Evolutionary conservation across 2,888 invertebrate genomes (phyloP).

Genomic region (Agapetus fuscipes): DNA sequence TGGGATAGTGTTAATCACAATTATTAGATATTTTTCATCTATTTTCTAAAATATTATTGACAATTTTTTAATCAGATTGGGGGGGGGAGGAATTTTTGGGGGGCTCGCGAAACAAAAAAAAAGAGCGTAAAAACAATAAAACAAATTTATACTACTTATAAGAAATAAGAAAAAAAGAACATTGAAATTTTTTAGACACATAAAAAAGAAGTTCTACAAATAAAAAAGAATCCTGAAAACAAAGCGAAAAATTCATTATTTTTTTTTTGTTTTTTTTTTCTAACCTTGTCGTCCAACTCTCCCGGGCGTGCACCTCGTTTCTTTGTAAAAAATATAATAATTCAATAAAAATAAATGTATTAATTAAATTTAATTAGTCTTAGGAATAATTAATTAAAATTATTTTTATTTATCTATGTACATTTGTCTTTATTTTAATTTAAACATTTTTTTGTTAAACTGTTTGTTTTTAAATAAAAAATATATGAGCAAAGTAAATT

Average conservation of each 20-base stretch:
- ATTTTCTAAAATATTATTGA: background rate
- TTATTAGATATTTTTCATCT: background rate
- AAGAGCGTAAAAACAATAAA: too few species aligned
- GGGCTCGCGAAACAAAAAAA: background rate
- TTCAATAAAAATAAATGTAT: background rate
- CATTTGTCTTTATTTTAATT: too few species aligned
- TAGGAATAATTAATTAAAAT: background rate
- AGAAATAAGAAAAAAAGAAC: constrained; percentile 9
- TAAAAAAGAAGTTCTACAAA: constrained; percentile 12
- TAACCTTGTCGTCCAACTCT: constrained; percentile 67
- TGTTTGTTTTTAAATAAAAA: too few species aligned
- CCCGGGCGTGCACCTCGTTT: constrained; percentile 70
- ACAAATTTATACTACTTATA: constrained; percentile 10
- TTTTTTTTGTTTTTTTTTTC: constrained; percentile 25
- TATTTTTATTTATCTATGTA: background rate
- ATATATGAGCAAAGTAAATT: too few species aligned
- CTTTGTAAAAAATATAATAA: constrained; percentile 50
- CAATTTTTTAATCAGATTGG: background rate
- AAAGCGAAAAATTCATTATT: constrained; percentile 16
- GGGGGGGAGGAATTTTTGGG: background rate
- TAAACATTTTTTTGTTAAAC: too few species aligned
- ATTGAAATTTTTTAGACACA: constrained; percentile 19
- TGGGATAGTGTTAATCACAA: constrained; percentile 7
- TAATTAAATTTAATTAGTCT: constrained; percentile 5
- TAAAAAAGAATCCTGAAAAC: constrained; percentile 6